These are phyloP conservation scores for Phalanger gymnotis DNA, from an alignment of 2,797 vertebrate species.

Conservation along the genomic window DNA sequence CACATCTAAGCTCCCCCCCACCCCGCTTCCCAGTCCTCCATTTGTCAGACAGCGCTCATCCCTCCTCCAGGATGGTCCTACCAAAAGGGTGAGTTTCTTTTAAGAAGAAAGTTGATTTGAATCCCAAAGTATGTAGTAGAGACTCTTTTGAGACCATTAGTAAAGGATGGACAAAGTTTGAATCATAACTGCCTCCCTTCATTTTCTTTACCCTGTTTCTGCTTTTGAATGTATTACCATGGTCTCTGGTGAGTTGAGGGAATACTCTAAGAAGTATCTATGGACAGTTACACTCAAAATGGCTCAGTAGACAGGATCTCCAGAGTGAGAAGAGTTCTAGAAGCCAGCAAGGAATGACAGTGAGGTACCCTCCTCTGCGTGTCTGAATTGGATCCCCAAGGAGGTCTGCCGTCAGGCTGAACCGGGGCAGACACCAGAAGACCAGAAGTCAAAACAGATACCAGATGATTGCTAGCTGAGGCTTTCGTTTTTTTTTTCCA, in stretches of 20 bases:
- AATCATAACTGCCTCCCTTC: background rate
- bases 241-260: background rate
- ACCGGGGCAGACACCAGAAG: background rate
- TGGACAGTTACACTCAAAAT: background rate
- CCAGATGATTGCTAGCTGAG: background rate
- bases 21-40: background rate
- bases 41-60: background rate
- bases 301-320: background rate
- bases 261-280: background rate
- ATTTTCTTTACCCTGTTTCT: background rate
- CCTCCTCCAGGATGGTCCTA: background rate
- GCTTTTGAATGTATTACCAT: background rate
- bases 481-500: background rate
- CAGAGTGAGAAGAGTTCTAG: background rate
- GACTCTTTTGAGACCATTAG: background rate
- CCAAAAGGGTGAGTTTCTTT: background rate
- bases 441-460: background rate
- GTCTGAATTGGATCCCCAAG: background rate
- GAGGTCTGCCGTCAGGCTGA: background rate
- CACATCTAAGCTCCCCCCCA: too few relatives aligned
- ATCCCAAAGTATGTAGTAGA: background rate
- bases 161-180: background rate
- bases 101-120: background rate
- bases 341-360: background rate
- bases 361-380: background rate